Evolutionary conservation across 2,888 invertebrate species (phyloP), one percentile per base, ranked within the genome.

Genomic region (Poecilobothrus nobilitatus): DNA sequence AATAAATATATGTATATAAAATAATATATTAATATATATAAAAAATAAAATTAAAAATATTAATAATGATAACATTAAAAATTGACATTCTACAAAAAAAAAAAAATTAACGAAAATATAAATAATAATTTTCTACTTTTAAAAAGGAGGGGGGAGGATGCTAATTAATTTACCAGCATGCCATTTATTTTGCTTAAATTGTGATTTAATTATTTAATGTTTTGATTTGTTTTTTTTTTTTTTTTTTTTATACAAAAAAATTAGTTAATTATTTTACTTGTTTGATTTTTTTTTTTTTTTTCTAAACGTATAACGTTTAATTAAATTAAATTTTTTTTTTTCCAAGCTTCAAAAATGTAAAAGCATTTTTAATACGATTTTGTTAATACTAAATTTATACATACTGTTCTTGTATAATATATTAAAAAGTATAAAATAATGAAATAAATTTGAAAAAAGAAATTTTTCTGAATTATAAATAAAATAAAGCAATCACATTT

Each of bases 81-180:
- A 18, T 53, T 12, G 6, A 53, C 15, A 53, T 53, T 53, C 53
- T 53, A 53, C 53, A 53, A 53, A 53, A 18, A 4, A 27, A 4
- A 27, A 27, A 27, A 27, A 27, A 27, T 27, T 27, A 27, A n/a
- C n/a, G n/a, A n/a, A 27, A n/a, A 6, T 53, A 53, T n/a, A 12
- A 37, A 37, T 53, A 53, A 53, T 18, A 53, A 53, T 53, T 18
- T 18, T 15, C 53, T 53, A 53, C 53, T 18, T 18, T 18, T 18
- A 18, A n/a, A 18, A n/a, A 53, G 53, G 53, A 6, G 44, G 44
- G 44, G 44, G 44, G 6, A 2, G 53, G 53, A 53, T 53, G 53
- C 53, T 53, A 53, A 53, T 53, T 53, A 53, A 53, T 53, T 53
- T 53, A 53, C 53, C 15, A 53, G 53, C 53, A 53, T 53, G 53